Conservation (phyloP, 2,888 invertebrate species). For the Ischnus inquisitorius region DNA sequence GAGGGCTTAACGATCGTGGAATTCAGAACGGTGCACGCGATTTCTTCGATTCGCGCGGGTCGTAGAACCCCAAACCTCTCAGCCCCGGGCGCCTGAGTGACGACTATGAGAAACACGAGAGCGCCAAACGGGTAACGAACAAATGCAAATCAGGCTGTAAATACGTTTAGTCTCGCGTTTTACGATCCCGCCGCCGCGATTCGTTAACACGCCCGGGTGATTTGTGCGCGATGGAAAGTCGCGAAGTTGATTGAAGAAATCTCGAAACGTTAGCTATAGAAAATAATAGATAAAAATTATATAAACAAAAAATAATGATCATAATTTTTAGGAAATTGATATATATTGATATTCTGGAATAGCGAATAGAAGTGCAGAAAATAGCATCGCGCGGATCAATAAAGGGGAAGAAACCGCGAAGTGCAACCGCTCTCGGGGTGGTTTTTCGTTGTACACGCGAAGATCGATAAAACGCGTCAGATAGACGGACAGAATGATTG, state of each 20-base stretch:
- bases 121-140: neutral
- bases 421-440: neutral
- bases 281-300: too few species aligned
- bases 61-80: neutral
- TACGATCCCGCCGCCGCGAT: constrained; percentile 23
- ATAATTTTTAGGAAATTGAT: too few species aligned
- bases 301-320: too few species aligned
- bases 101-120: neutral
- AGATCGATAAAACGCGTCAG: neutral
- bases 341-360: too few species aligned
- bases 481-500: constrained; percentile 6
- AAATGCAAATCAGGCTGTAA: constrained; percentile 45
- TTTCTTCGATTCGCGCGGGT: constrained; percentile 32
- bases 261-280: neutral
- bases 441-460: neutral
- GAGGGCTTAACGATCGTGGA: constrained; percentile 40
- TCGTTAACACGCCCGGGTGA: constrained; percentile 39
- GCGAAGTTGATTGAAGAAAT: neutral
- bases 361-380: neutral
- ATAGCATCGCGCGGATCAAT: neutral
- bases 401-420: neutral
- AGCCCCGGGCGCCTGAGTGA: neutral
- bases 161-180: constrained; percentile 17
- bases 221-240: constrained; percentile 16
- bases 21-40: constrained; percentile 43